phyloP scores from a whole-genome alignment of 2,113 vertebrate genomes.

The Ctenodactylus gundi region DNA sequence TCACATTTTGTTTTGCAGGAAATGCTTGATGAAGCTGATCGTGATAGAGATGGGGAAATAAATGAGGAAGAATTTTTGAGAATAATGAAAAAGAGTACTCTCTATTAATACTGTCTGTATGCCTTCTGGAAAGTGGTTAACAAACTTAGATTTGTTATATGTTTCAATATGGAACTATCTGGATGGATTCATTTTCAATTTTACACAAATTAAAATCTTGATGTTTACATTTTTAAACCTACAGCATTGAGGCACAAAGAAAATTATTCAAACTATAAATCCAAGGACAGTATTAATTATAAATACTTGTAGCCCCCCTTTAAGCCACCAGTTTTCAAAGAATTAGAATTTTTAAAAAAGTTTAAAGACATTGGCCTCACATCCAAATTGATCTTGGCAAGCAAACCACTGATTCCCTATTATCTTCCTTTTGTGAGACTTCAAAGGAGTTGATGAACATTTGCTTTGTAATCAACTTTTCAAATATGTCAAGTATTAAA shows the following conservation, averaged over 20 bases:
- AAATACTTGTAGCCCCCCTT: not conserved
- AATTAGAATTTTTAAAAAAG: not conserved
- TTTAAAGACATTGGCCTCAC: not conserved
- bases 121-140: conserved; percentile 30
- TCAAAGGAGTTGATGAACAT: not conserved
- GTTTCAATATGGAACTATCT: not conserved
- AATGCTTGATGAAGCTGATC: conserved; percentile 97
- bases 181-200: not conserved
- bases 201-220: not conserved
- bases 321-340: not conserved
- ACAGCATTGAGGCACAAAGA: not conserved
- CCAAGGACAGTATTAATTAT: not conserved
- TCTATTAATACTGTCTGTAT: conserved; percentile 83
- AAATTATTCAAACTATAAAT: not conserved
- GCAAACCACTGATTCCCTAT: not conserved
- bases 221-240: not conserved
- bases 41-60: conserved; percentile 94
- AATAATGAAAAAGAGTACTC: conserved; percentile 96
- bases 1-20: conserved; percentile 85
- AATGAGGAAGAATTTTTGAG: conserved; percentile 94
- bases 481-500: conserved; percentile 73
- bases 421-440: conserved; percentile 19
- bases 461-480: conserved; percentile 50
- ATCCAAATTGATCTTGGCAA: not conserved
- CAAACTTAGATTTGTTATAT: not conserved